Evolutionary conservation across 2,888 invertebrate species (phyloP), one percentile per base, ranked within the genome.

Genomic region (Ariolimax columbianus): DNA sequence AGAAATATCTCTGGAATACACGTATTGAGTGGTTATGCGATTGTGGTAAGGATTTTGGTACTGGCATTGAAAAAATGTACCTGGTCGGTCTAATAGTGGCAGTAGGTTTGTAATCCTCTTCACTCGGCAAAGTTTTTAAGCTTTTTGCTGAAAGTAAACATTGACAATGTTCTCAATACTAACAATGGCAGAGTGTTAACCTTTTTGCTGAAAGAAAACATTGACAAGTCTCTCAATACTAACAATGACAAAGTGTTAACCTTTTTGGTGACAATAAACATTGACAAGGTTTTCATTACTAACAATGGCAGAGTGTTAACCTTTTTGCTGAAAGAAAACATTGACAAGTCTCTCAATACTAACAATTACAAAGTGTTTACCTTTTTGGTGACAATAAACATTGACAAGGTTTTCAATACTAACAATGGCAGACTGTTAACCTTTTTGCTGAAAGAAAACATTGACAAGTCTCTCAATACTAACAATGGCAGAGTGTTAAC

Each of bases 21-120:
- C n/a, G 26, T 38, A 43, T 66, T 43, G 38, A 66, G 23, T 78
- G 43, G 66, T 63, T 78, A 78, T 78, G 78, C 38, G 23, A 33
- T 63, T 63, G 30, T 40, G 51, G 77, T 77, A 78, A 77, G 78
- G 66, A 78, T 78, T 55, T n/a, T 78, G 40, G 66, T 78, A 78
- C 66, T 59, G 78, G 78, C 78, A n/a, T 63, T 30, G 33, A 75
- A 66, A 43, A 78, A 63, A 78, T 38, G 43, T 78, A 78, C 78
- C 78, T 78, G 78, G 7, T 38, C n/a, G 30, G 6, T 55, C 66
- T 66, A 63, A 78, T 26, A 38, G 78, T 40, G 19, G 63, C 30
- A 66, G 78, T 63, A 30, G 40, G 2, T 47, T 38, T 77, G 59
- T 26, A 63, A 17, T 66, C 78, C 78, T 43, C 40, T 59, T 36